A percentile compares a stretch with the other conserved stretches of the same genome.
phyloP scores from a whole-genome alignment of 2,113 vertebrate species.

The Gopherus evgoodei region DNA sequence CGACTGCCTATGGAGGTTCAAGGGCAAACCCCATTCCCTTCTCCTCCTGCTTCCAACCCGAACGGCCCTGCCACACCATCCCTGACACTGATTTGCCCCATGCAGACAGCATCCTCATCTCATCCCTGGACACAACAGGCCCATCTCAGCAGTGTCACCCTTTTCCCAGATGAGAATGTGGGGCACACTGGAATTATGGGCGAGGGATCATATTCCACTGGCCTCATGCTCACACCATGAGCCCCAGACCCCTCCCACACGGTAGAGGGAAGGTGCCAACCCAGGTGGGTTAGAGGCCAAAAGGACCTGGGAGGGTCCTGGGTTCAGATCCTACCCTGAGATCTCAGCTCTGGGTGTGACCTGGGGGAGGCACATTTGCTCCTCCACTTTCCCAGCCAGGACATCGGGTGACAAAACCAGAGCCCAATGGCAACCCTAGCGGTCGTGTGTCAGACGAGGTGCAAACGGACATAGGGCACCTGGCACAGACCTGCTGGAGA shows the following conservation, averaged over 20 bases:
- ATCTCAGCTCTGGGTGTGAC: background rate
- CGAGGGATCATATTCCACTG: background rate
- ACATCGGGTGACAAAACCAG: background rate
- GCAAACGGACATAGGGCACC: background rate
- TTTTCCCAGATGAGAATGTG: background rate
- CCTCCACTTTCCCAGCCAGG: background rate
- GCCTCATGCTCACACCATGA: background rate
- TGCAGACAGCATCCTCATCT: background rate
- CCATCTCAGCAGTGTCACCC: background rate
- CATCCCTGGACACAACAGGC: background rate
- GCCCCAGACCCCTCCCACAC: background rate
- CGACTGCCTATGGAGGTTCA: background rate
- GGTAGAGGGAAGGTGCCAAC: background rate
- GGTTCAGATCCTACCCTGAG: background rate
- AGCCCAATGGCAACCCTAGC: background rate
- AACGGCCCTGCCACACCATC: background rate
- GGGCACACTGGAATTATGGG: background rate
- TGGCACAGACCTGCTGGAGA: background rate
- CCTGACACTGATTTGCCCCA: background rate
- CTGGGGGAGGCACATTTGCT: background rate
- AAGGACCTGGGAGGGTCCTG: background rate
- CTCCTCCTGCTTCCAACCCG: background rate
- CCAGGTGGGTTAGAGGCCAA: background rate
- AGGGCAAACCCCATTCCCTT: background rate
- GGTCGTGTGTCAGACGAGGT: background rate